Conservation (phyloP, 2,797 vertebrate genomes). For the Bufotes viridis region DNA sequence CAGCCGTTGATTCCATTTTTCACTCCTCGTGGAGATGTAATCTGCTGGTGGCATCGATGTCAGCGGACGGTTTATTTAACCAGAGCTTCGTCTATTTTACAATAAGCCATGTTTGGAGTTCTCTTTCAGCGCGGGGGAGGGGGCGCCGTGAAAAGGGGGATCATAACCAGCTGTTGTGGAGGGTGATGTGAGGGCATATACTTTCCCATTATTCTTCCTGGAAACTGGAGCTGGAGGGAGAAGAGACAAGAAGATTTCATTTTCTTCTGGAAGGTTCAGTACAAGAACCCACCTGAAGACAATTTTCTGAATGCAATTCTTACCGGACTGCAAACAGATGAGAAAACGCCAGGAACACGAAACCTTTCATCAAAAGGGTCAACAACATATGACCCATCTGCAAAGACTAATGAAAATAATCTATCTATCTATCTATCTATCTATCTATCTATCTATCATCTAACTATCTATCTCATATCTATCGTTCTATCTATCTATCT, state of each 20-base stretch:
- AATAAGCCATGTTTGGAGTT: slow-evolving; percentile 34
- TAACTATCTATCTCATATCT: not conserved
- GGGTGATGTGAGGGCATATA: slow-evolving; percentile 30
- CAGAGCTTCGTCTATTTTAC: slow-evolving; percentile 22
- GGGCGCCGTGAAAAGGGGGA: not conserved
- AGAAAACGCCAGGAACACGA: not conserved
- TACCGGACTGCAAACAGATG: not conserved
- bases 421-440: not conserved
- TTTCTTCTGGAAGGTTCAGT: not conserved
- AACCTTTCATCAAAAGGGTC: not conserved
- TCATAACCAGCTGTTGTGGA: slow-evolving; percentile 40
- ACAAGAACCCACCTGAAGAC: not conserved
- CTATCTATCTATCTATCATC: not conserved
- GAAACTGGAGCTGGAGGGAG: not conserved
- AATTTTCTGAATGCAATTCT: not conserved
- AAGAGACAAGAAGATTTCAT: not conserved
- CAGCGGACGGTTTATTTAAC: slow-evolving; percentile 29
- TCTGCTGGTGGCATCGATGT: slow-evolving; percentile 31
- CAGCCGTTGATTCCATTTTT: slow-evolving; percentile 17
- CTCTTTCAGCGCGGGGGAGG: slow-evolving; percentile 5
- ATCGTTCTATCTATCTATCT: not conserved
- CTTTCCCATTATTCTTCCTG: not conserved
- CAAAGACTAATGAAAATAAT: not conserved
- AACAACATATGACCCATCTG: not conserved
- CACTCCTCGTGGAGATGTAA: slow-evolving; percentile 24